Conservation (phyloP, 1,140 invertebrate genomes). For the Zophobas morio region DNA sequence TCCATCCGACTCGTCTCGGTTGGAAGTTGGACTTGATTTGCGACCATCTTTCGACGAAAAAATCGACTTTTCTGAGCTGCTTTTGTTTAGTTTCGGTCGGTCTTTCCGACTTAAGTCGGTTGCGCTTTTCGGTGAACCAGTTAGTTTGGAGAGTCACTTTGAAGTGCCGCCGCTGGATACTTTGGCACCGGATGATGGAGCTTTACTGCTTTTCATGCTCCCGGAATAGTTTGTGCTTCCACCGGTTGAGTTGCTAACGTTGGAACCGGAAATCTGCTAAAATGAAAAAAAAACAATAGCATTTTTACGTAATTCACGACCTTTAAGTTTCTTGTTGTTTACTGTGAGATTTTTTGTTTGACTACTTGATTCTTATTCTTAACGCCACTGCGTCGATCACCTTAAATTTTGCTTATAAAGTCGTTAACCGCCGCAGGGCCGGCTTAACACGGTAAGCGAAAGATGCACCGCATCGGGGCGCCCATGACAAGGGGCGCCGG, state of each 20-base stretch:
- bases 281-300: background rate
- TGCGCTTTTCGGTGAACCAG: conserved; percentile 68
- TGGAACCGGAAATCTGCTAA: conserved; percentile 1
- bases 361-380: too few species aligned
- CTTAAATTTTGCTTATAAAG: too few species aligned
- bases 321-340: too few species aligned
- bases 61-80: conserved; percentile 74
- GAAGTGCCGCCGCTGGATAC: conserved; percentile 49
- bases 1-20: conserved; percentile 75
- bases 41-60: conserved; percentile 76
- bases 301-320: background rate
- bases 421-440: too few species aligned
- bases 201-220: conserved; percentile 38
- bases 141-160: conserved; percentile 65
- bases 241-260: conserved; percentile 14
- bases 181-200: conserved; percentile 39
- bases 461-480: too few species aligned
- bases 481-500: too few species aligned
- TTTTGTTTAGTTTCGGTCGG: conserved; percentile 71
- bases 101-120: conserved; percentile 65
- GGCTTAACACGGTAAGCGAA: too few species aligned
- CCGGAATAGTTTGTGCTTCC: conserved; percentile 15
- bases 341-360: too few species aligned
- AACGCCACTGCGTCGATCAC: too few species aligned
- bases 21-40: conserved; percentile 76